Evolutionary conservation across 2,113 vertebrate species (phyloP).

Genomic region (Pedionomus torquatus): DNA sequence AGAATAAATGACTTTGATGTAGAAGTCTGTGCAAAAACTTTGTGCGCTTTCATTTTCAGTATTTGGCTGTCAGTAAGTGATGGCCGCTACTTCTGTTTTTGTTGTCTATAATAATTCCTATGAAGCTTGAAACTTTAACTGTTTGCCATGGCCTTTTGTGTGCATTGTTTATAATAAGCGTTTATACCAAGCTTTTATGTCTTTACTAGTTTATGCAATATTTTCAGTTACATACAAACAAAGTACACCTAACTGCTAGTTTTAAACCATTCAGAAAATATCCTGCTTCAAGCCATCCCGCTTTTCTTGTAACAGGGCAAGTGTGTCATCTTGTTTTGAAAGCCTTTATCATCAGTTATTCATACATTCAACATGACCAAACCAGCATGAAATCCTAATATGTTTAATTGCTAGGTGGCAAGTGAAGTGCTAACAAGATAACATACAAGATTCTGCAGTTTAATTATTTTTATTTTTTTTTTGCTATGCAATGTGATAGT

Average conservation of each 20-base stretch:
- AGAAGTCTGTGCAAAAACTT: neutral
- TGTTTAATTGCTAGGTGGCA: neutral
- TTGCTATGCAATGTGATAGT: neutral
- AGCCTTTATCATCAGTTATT: neutral
- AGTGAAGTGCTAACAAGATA: neutral
- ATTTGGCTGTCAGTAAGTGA: neutral
- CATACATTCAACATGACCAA: neutral
- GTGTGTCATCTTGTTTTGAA: neutral
- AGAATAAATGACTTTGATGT: neutral
- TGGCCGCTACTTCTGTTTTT: neutral
- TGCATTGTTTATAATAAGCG: neutral
- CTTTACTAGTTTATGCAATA: neutral
- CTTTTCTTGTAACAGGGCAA: neutral
- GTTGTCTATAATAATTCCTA: neutral
- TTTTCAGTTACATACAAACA: too few species aligned
- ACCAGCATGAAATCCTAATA: neutral
- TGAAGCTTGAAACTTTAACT: neutral
- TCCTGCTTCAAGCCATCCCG: neutral
- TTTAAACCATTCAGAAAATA: constrained; percentile 17
- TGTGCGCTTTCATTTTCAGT: neutral
- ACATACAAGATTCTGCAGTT: neutral
- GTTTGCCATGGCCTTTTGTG: neutral
- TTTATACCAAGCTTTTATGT: neutral
- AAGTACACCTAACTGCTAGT: neutral
- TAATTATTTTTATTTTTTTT: neutral